Conservation (phyloP, 2,113 vertebrate genomes). For the Barnardius zonarius region DNA sequence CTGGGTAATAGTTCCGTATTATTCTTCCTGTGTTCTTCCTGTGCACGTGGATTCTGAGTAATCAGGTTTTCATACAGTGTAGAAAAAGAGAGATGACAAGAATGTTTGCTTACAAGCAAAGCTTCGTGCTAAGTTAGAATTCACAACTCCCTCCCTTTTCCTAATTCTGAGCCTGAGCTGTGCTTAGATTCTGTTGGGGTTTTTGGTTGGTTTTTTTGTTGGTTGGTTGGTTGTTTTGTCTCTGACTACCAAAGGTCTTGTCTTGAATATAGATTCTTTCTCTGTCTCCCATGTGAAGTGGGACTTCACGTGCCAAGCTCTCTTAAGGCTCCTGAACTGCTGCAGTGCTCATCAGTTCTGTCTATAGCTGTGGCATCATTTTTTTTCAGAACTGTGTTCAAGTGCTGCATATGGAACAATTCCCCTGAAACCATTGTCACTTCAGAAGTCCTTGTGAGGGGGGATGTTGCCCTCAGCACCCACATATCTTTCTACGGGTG, state of each 20-base stretch:
- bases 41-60: not conserved
- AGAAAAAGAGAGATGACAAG: not conserved
- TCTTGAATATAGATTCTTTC: not conserved
- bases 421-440: not conserved
- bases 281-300: not conserved
- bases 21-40: not conserved
- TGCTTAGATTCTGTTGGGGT: not conserved
- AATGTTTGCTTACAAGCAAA: not conserved
- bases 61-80: not conserved
- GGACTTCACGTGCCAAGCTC: not conserved
- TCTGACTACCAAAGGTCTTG: not conserved
- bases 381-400: not conserved
- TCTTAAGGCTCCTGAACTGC: not conserved
- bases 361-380: not conserved
- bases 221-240: not conserved
- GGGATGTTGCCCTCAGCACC: not conserved
- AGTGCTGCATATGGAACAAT: not conserved
- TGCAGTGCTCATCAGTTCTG: not conserved
- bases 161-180: not conserved
- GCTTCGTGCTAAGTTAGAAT: not conserved
- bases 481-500: not conserved
- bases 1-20: not conserved
- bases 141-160: not conserved
- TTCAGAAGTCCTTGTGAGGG: not conserved
- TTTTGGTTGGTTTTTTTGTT: not conserved